These are phyloP conservation scores for Leucoraja erinaceus DNA, from an alignment of 2,113 vertebrate species.

Conservation along the genomic window DNA sequence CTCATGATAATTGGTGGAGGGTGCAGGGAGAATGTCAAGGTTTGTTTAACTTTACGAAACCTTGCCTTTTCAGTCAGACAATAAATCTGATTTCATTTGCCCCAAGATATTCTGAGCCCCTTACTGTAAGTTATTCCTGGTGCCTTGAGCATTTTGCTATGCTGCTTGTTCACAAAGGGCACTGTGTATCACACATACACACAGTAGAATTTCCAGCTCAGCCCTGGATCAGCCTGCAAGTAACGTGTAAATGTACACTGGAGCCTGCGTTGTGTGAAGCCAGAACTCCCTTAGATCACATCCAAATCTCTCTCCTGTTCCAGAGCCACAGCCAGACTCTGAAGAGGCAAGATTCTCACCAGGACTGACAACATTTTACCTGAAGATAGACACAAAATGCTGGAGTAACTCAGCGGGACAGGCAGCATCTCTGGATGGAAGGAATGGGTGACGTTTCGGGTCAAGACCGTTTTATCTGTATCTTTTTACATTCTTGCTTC, in stretches of 20 bases:
- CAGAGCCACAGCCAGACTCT: background rate
- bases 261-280: background rate
- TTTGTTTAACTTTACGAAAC: conserved; percentile 24
- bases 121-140: background rate
- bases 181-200: background rate
- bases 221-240: background rate
- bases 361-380: background rate
- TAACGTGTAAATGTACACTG: background rate
- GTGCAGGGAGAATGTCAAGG: background rate
- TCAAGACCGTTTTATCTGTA: background rate
- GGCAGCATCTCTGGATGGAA: too few relatives aligned
- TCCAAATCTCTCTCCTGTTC: background rate
- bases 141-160: background rate
- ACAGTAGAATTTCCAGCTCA: background rate
- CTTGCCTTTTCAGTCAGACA: background rate
- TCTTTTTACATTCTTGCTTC: background rate
- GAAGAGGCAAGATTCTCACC: background rate
- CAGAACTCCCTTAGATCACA: background rate
- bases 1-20: conserved; percentile 1
- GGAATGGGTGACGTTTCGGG: too few relatives aligned
- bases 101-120: background rate
- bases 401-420: too few relatives aligned
- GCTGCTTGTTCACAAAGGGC: background rate
- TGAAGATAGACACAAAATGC: too few relatives aligned
- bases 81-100: conserved; percentile 23